Conservation (phyloP, 2,888 invertebrate species). For the Nephrotoma guestfalica region DNA sequence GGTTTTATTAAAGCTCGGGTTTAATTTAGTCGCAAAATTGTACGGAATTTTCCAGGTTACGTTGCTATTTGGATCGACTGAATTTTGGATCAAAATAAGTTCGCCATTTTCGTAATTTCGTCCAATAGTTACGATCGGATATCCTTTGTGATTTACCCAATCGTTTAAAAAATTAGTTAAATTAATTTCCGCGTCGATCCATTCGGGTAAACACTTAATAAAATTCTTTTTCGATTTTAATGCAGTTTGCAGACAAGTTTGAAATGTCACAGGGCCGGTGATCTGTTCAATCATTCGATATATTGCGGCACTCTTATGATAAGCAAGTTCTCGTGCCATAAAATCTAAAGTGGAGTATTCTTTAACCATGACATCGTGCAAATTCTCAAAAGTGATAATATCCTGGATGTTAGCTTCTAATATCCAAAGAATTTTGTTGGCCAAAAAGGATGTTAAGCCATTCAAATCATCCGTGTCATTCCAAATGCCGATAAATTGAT, state of each 20-base stretch:
- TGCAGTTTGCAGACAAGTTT: background rate
- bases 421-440: background rate
- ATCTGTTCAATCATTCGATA: background rate
- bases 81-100: background rate
- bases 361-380: background rate
- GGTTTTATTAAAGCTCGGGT: background rate
- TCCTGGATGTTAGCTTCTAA: background rate
- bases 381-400: background rate
- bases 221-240: background rate
- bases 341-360: background rate
- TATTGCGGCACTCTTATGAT: background rate
- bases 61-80: background rate
- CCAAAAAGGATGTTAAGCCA: background rate
- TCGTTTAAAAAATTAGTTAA: background rate
- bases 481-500: background rate
- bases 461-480: background rate
- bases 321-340: background rate
- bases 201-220: background rate
- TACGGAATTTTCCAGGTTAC: background rate
- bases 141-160: background rate
- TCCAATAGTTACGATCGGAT: background rate
- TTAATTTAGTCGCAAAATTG: background rate
- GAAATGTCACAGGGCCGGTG: background rate
- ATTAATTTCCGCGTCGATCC: background rate
- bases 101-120: background rate